These are phyloP conservation scores for Sylvilagus bachmani DNA, from an alignment of 2,113 vertebrate species.

Conservation along the genomic window DNA sequence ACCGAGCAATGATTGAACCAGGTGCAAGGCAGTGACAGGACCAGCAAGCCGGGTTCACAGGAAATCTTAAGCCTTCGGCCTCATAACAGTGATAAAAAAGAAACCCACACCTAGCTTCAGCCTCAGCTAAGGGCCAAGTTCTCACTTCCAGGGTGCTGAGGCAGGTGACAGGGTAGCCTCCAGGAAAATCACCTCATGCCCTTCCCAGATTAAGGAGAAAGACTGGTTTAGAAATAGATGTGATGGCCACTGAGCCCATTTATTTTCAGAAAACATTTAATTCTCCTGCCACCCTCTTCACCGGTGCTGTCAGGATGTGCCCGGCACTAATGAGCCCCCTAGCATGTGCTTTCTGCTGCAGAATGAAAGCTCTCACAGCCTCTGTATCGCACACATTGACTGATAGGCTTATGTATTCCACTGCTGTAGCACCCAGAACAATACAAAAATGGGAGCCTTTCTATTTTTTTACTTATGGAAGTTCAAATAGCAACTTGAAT, in stretches of 20 bases:
- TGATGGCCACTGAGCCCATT: background rate
- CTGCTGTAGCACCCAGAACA: background rate
- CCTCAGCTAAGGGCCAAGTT: background rate
- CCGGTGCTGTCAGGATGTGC: background rate
- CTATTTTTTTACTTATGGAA: slow-evolving; percentile 20
- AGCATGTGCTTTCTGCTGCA: background rate
- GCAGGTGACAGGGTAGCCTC: background rate
- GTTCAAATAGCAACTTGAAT: slow-evolving; percentile 32
- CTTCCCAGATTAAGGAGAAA: background rate
- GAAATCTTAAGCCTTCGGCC: background rate
- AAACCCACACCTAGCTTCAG: fast-evolving
- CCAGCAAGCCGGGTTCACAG: background rate
- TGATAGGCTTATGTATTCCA: slow-evolving; percentile 23
- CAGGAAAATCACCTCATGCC: slow-evolving; percentile 22
- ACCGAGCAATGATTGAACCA: fast-evolving
- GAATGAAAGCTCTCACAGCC: slow-evolving; percentile 42
- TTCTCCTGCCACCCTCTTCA: slow-evolving; percentile 10
- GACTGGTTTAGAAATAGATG: background rate
- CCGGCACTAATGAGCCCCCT: slow-evolving; percentile 51
- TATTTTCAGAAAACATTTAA: slow-evolving; percentile 47
- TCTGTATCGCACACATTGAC: background rate
- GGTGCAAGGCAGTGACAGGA: background rate
- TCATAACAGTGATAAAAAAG: background rate
- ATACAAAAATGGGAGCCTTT: background rate
- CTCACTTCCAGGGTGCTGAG: background rate